Evolutionary conservation across 2,888 invertebrate species (phyloP).

Genomic region (Zonitis immaculata): DNA sequence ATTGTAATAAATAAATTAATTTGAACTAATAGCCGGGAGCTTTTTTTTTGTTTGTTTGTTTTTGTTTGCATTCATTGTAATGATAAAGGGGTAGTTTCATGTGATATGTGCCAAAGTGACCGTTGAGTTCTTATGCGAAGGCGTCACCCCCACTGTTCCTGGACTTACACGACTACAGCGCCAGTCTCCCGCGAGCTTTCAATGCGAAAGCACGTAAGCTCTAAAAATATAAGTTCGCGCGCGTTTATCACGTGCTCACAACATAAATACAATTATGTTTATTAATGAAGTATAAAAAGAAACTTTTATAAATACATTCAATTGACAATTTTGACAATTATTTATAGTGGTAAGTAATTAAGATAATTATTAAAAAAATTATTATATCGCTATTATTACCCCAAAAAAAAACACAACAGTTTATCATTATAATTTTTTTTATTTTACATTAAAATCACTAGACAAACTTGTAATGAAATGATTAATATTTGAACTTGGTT

Average conservation of each 20-base stretch:
- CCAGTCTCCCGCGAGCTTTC: conserved; percentile 44
- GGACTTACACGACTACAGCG: conserved; percentile 39
- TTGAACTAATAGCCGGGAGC: neutral
- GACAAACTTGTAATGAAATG: conserved; percentile 2
- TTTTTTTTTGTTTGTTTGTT: neutral
- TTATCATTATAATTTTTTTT: neutral
- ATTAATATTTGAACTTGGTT: conserved; percentile 16
- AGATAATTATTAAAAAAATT: neutral
- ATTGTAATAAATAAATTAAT: neutral
- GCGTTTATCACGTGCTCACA: conserved; percentile 28
- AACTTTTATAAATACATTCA: neutral
- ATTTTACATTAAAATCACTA: too few species aligned
- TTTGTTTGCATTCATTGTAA: conserved; percentile 1
- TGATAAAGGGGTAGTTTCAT: conserved; percentile 17
- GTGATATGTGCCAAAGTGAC: conserved; percentile 40
- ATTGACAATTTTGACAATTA: too few species aligned
- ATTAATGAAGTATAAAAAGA: neutral
- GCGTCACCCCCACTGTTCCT: conserved; percentile 39
- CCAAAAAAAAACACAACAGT: neutral
- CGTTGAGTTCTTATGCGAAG: conserved; percentile 36
- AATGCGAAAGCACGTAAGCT: conserved; percentile 33
- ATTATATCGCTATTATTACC: neutral
- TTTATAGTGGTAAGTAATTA: neutral
- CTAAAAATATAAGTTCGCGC: conserved; percentile 17
- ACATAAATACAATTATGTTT: neutral